A percentile compares a stretch with the other conserved stretches of the same genome.
Conservation (phyloP, 2,113 vertebrate genomes). For the Triplophysa rosa region DNA sequence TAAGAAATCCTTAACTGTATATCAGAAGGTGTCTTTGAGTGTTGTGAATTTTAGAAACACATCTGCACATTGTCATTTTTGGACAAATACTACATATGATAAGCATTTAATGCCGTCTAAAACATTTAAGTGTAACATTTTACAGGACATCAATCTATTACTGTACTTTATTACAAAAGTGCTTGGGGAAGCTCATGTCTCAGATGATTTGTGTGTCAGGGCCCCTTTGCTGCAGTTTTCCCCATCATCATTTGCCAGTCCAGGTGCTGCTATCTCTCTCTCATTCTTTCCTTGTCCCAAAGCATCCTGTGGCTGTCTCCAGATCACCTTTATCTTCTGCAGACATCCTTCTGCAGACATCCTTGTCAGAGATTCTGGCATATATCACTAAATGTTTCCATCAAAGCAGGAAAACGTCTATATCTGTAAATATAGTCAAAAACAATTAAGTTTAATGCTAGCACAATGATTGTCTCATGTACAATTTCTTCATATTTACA, state of each 20-base stretch:
- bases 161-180: neutral
- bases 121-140: neutral
- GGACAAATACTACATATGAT: neutral
- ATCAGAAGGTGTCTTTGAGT: too few relatives aligned
- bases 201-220: neutral
- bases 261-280: neutral
- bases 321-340: neutral
- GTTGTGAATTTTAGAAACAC: too few relatives aligned
- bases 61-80: neutral
- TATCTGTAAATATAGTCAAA: too few relatives aligned
- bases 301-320: neutral
- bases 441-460: too few relatives aligned
- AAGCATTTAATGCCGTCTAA: neutral
- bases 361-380: too few relatives aligned
- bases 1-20: too few relatives aligned
- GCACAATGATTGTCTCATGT: too few relatives aligned
- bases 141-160: neutral
- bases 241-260: neutral
- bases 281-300: neutral
- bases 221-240: neutral
- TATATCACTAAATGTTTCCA: too few relatives aligned
- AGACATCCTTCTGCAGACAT: too few relatives aligned
- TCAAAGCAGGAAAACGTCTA: too few relatives aligned
- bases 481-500: too few relatives aligned
- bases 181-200: neutral